Evolutionary conservation across 2,113 vertebrate species (phyloP).

Genomic region (Bubo scandiacus): DNA sequence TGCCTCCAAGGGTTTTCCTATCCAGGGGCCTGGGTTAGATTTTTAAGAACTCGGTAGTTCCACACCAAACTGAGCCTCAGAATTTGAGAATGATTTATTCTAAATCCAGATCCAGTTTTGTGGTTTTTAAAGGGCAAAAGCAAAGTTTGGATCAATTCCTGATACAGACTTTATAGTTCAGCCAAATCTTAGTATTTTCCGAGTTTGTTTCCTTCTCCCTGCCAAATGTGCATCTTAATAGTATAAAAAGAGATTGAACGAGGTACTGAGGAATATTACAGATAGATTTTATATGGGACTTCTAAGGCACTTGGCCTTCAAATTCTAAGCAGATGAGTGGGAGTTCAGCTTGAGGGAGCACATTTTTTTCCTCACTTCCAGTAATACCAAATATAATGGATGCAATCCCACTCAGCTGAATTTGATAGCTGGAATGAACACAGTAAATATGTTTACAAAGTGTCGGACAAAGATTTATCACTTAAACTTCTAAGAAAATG

Average conservation of each 20-base stretch:
- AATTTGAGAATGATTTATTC: neutral
- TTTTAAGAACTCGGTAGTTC: neutral
- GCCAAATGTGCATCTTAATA: neutral
- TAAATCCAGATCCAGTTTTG: neutral
- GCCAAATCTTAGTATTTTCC: neutral
- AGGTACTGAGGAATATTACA: neutral
- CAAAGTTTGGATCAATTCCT: neutral
- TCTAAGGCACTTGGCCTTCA: neutral
- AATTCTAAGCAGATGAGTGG: neutral
- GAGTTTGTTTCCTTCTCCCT: neutral
- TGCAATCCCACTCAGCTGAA: neutral
- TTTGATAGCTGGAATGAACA: neutral
- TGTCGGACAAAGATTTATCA: neutral
- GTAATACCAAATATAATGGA: neutral
- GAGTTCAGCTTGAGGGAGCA: neutral
- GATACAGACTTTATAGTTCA: neutral
- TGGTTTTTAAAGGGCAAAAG: neutral
- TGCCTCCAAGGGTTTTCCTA: neutral
- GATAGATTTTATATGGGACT: neutral
- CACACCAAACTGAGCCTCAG: neutral
- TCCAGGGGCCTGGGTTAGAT: accelerated
- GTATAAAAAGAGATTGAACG: neutral
- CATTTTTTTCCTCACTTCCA: neutral
- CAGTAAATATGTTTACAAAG: neutral
- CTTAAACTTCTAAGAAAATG: neutral